Evolutionary conservation across 2,888 invertebrate genomes (phyloP).

Genomic region (Fissipunctia ypsillon): DNA sequence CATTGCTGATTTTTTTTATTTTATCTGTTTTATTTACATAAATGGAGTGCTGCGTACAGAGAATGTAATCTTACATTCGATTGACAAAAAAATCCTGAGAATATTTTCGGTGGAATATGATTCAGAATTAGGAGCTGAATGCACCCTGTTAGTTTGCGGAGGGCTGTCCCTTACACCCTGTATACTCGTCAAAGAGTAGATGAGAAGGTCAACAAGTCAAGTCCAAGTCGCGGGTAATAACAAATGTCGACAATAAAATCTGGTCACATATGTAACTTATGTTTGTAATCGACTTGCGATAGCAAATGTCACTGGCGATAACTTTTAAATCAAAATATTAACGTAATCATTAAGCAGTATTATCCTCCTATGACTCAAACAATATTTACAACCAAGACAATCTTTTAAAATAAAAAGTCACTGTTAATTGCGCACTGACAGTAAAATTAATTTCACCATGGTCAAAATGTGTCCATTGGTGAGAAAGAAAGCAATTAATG

Average conservation of each 20-base stretch:
- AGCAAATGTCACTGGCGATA: slow-evolving; percentile 25
- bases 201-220: no score
- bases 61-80: no score
- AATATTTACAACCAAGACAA: not conserved
- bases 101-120: no score
- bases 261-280: not conserved
- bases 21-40: no score
- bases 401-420: not conserved
- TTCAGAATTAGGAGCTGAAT: no score
- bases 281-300: not conserved
- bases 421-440: not conserved
- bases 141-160: no score
- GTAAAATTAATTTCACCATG: not conserved
- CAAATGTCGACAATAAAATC: not conserved
- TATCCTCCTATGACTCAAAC: not conserved
- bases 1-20: no score
- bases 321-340: slow-evolving; percentile 17
- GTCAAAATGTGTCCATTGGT: not conserved
- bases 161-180: no score
- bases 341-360: not conserved
- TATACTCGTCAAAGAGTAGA: no score
- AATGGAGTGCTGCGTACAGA: no score
- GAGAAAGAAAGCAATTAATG: not conserved
- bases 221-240: not conserved
- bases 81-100: no score